Base-by-base conservation (phyloP, 2,888 invertebrate genomes). In the Platycnemis pennipes region DNA sequence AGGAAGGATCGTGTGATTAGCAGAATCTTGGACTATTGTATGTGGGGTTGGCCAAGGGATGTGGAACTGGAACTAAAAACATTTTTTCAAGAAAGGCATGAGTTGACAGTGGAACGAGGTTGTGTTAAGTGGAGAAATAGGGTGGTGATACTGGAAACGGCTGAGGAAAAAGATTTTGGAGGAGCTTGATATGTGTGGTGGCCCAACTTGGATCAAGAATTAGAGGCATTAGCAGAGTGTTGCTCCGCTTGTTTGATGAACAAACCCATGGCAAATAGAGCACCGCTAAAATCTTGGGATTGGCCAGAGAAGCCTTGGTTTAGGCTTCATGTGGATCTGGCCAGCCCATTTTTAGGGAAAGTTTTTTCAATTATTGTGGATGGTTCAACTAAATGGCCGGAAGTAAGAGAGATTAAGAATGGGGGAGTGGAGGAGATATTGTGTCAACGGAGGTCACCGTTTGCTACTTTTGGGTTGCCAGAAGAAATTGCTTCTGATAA, bases 121-220 rank as follows among this genome's bases (percentile, higher is more conserved):
- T 86, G 77, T 45, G 7, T 94, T 46, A 44, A 86, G 94, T 94
- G n/a, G 94, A 31, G 86, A 11, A 49, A 69, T n/a, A 5, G 94
- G 31, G 94, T 94, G 31, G 63, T 94, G 45, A 69, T 94, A 37
- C 45, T 37, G 1, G 53, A 85, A 31, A 7, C 31, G 22, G 85
- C 22, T 42, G 44, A 31, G 86, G 45, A 49, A 31, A 46, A 53
- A 87, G 22, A 87, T 94, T 26, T 46, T 94, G 87, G n/a, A 87
- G n/a, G 53, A 94, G 42, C 53, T 94, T n/a, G 49, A 4, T 87
- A 94, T 53, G 44, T 94, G 85, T 94, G 94, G 94, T 94, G 94
- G 94, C 94, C 94, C 26, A 77, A 69, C 8, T 69, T 45, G 8
- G 94, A 86, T 86, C 42, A 8, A 42, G 86, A 86, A 7, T 37